phyloP scores from a whole-genome alignment of 2,113 vertebrate species.

The Podocnemis expansa region DNA sequence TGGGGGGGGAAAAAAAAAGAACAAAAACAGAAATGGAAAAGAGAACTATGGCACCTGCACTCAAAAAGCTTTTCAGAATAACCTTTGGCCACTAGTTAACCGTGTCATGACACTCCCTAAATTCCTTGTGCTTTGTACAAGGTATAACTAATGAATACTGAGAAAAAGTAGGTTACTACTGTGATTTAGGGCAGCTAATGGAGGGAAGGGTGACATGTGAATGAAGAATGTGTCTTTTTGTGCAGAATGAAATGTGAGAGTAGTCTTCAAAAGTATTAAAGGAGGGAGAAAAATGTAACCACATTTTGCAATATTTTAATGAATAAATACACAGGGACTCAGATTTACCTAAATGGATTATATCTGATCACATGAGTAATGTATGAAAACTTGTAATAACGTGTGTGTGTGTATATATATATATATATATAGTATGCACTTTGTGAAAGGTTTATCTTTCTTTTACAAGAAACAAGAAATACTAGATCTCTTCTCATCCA shows the following conservation, averaged over 20 bases:
- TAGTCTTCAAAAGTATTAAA: background rate
- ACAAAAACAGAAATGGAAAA: background rate
- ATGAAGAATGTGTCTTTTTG: background rate
- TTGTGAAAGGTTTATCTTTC: background rate
- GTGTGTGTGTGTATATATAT: no score
- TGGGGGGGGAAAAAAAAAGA: background rate
- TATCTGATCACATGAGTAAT: background rate
- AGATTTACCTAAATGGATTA: background rate
- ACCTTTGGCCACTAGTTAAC: background rate
- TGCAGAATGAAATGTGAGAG: background rate
- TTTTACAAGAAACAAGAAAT: conserved; percentile 88
- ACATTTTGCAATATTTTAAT: background rate
- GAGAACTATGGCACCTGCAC: background rate
- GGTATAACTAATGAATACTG: background rate
- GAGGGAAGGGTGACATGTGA: background rate
- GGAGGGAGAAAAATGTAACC: background rate
- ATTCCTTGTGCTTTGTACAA: background rate
- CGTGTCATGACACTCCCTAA: background rate
- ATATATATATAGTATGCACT: background rate
- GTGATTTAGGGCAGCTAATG: background rate
- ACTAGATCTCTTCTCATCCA: conserved; percentile 90
- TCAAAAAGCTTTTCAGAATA: background rate
- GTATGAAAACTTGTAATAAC: background rate
- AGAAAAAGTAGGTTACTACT: background rate
- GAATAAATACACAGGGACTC: background rate